Evolutionary conservation across 2,888 invertebrate species (phyloP).

Genomic region (Neoscelio sp.): DNA sequence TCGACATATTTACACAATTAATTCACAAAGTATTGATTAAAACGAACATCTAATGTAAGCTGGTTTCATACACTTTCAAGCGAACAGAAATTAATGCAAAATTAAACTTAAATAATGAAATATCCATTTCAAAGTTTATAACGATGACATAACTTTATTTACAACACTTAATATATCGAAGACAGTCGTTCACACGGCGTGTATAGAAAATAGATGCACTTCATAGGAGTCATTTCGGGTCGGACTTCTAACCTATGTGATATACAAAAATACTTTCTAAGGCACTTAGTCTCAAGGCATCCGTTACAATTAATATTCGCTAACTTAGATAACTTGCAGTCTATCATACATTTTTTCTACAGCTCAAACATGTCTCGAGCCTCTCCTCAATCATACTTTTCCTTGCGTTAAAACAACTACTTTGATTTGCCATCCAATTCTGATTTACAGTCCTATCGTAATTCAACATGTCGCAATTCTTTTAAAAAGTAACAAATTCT

Average conservation of each 20-base stretch:
- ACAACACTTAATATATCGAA: constrained; percentile 50
- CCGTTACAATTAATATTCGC: constrained; percentile 50
- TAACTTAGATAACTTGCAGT: constrained; percentile 55
- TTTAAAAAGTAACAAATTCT: no score
- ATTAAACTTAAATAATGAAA: constrained; percentile 34
- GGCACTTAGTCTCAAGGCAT: constrained; percentile 67
- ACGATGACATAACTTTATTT: constrained; percentile 53
- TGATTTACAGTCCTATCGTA: not conserved
- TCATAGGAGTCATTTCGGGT: constrained; percentile 47
- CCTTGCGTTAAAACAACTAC: not conserved
- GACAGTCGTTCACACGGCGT: constrained; percentile 56
- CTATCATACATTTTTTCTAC: constrained; percentile 55
- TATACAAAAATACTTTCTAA: constrained; percentile 69
- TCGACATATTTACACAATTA: constrained; percentile 33
- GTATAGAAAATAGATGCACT: constrained; percentile 62
- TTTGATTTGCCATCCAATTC: not conserved
- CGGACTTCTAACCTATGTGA: constrained; percentile 54
- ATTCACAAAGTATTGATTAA: constrained; percentile 39
- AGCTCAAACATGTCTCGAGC: constrained; percentile 17
- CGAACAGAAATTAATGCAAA: constrained; percentile 40
- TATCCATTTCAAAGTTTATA: not conserved
- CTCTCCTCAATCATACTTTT: constrained; percentile 12
- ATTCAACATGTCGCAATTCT: constrained; percentile 1
- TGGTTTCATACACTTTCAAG: constrained; percentile 28
- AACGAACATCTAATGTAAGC: constrained; percentile 44